phyloP scores from a whole-genome alignment of 2,113 vertebrate species.

The Phocoena phocoena region DNA sequence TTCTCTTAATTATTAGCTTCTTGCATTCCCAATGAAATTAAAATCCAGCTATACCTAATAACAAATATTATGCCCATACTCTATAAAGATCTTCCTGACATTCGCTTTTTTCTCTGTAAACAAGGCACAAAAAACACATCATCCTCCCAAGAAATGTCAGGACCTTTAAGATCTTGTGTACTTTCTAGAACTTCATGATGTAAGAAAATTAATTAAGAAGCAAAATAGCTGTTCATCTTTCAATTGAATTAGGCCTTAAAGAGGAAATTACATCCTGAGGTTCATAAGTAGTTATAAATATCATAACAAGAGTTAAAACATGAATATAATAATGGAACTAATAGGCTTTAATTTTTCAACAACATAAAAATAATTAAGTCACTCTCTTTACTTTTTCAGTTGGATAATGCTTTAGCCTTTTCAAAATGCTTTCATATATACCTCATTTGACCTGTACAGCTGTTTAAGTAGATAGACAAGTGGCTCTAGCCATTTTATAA shows the following conservation, averaged over 20 bases:
- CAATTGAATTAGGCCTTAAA: background rate
- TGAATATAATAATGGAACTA: background rate
- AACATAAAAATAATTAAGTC: background rate
- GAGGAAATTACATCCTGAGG: background rate
- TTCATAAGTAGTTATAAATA: background rate
- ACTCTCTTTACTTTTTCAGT: background rate
- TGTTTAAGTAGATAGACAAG: background rate
- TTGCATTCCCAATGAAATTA: background rate
- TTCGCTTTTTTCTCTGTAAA: background rate
- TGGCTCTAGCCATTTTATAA: background rate
- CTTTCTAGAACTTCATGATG: background rate
- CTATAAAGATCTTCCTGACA: background rate
- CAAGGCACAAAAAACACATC: background rate
- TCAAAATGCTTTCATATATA: background rate
- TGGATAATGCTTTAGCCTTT: background rate
- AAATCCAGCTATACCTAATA: background rate
- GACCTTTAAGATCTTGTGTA: background rate
- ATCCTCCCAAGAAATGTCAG: background rate
- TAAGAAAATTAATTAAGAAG: background rate
- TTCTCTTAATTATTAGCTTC: background rate
- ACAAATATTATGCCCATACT: background rate
- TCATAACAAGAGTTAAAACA: background rate
- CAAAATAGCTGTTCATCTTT: background rate
- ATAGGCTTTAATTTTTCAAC: background rate
- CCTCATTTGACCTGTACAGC: background rate